phyloP scores from a whole-genome alignment of 2,113 vertebrate species.

The Rostratula benghalensis region DNA sequence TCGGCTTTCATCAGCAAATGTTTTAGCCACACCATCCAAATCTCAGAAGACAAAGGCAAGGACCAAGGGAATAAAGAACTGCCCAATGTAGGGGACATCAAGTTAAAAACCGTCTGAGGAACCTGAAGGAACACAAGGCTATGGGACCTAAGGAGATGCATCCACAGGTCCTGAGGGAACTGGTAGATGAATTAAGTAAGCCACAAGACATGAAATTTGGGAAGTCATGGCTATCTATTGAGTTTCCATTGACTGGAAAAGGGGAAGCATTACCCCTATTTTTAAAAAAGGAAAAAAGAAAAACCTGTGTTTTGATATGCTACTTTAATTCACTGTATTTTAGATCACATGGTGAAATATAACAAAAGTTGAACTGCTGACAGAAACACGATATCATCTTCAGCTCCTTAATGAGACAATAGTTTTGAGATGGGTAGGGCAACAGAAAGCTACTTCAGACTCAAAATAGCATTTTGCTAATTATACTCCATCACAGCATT shows the following conservation, averaged over 20 bases:
- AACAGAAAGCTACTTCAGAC: slow-evolving; percentile 20
- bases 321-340: not conserved
- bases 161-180: not conserved
- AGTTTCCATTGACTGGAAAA: not conserved
- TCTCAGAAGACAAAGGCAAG: not conserved
- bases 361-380: not conserved
- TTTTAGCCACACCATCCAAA: not conserved
- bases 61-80: not conserved
- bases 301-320: not conserved
- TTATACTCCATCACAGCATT: slow-evolving; percentile 26
- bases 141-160: not conserved
- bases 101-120: not conserved
- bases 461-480: slow-evolving; percentile 45
- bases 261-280: not conserved
- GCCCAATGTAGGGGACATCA: not conserved
- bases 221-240: not conserved
- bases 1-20: not conserved
- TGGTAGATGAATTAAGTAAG: not conserved
- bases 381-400: not conserved
- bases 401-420: not conserved
- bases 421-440: not conserved
- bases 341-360: not conserved
- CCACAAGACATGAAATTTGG: not conserved
- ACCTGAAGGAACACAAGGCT: not conserved
- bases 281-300: not conserved